Evolutionary conservation across 2,888 invertebrate genomes (phyloP).

Genomic region (Diloba caeruleocephala): DNA sequence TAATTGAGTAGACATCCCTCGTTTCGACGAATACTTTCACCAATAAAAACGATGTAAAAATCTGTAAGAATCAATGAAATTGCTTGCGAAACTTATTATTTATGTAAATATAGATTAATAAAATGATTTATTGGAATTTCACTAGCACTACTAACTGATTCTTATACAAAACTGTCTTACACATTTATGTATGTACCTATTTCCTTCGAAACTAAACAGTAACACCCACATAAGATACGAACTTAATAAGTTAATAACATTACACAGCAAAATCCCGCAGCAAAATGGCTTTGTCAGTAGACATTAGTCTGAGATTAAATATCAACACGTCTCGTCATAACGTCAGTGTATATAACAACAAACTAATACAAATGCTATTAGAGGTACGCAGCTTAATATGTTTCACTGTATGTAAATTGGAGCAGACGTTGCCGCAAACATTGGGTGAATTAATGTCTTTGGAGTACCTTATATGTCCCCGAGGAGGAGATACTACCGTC

Average conservation of each 20-base stretch:
- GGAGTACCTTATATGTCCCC: slow-evolving; percentile 60
- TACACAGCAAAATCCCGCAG: slow-evolving; percentile 56
- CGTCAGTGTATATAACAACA: slow-evolving; percentile 46
- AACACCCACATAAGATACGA: slow-evolving; percentile 14
- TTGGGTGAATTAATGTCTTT: slow-evolving; percentile 77
- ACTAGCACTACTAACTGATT: too few species aligned
- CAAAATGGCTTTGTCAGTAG: slow-evolving; percentile 66
- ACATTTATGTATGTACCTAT: background rate
- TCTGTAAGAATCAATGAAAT: slow-evolving; percentile 19
- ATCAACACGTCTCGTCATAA: slow-evolving; percentile 52
- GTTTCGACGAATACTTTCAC: slow-evolving; percentile 58
- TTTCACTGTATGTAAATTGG: slow-evolving; percentile 78
- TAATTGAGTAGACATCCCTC: slow-evolving; percentile 83
- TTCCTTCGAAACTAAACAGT: slow-evolving; percentile 1
- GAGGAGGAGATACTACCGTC: slow-evolving; percentile 52
- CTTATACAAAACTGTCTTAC: too few species aligned
- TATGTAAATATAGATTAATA: too few species aligned
- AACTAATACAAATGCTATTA: slow-evolving; percentile 69
- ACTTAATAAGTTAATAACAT: slow-evolving; percentile 52
- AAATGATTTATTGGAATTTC: background rate
- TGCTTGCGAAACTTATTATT: too few species aligned
- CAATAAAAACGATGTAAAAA: slow-evolving; percentile 46
- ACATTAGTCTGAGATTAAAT: slow-evolving; percentile 58
- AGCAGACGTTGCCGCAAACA: slow-evolving; percentile 77
- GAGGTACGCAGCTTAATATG: slow-evolving; percentile 64